Percentiles rank a stretch among this genome's conserved stretches.
phyloP scores from a whole-genome alignment of 2,797 vertebrate genomes.

The Epinephelus awoara region DNA sequence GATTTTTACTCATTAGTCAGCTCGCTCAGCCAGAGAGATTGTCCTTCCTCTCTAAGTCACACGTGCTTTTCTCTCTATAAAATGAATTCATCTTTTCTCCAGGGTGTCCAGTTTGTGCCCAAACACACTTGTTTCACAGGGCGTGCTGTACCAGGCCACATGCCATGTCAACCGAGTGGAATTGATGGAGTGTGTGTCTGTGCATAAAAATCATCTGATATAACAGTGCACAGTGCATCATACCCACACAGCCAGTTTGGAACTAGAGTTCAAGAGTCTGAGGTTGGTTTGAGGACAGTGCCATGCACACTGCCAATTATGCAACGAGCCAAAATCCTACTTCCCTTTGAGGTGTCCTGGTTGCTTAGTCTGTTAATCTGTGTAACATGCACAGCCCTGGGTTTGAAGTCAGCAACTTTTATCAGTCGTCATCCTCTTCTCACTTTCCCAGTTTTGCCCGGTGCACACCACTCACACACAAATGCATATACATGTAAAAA shows the following conservation, averaged over 20 bases:
- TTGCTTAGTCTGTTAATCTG: not conserved
- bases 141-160: not conserved
- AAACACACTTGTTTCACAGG: not conserved
- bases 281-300: not conserved
- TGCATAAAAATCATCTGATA: not conserved
- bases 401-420: not conserved
- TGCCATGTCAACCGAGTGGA: not conserved
- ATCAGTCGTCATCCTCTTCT: not conserved
- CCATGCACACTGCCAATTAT: not conserved
- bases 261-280: not conserved
- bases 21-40: conserved; percentile 40
- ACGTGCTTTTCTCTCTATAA: conserved; percentile 23
- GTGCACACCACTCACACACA: not conserved
- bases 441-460: not conserved
- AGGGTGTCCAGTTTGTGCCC: not conserved
- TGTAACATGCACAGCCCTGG: not conserved
- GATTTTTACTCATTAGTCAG: conserved; percentile 46
- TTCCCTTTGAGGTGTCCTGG: not conserved
- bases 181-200: not conserved
- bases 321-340: not conserved
- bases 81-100: conserved; percentile 27
- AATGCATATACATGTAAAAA: not conserved
- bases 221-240: not conserved
- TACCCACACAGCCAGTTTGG: not conserved
- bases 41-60: conserved; percentile 25